Evolutionary conservation across 2,113 vertebrate genomes (phyloP).

Genomic region (Melanerpes formicivorus): DNA sequence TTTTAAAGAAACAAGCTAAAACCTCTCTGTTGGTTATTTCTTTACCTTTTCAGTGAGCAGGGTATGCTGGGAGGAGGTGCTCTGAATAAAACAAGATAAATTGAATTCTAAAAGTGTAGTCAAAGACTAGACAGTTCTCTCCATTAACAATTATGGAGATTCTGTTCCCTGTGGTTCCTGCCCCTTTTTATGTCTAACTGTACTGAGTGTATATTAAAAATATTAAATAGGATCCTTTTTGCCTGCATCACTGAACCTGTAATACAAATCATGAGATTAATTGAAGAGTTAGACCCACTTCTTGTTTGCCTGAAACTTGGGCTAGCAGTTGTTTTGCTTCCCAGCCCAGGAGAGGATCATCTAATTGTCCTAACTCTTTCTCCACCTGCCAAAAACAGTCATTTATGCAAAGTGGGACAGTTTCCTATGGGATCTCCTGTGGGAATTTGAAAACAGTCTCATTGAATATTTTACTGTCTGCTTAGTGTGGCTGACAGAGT

Average conservation of each 20-base stretch:
- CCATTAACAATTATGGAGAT: background rate
- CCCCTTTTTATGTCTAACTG: slow-evolving; percentile 19
- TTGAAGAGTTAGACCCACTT: background rate
- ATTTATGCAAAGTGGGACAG: slow-evolving; percentile 13
- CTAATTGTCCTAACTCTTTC: slow-evolving; percentile 30
- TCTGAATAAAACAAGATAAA: slow-evolving; percentile 2
- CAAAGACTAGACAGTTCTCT: slow-evolving; percentile 10
- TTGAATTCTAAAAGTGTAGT: background rate
- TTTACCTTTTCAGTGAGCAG: background rate
- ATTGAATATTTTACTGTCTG: background rate
- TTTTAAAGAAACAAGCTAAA: slow-evolving; percentile 54
- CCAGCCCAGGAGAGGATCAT: background rate
- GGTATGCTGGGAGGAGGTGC: background rate
- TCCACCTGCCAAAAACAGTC: slow-evolving; percentile 16
- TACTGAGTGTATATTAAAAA: slow-evolving; percentile 34
- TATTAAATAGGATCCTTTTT: slow-evolving; percentile 36
- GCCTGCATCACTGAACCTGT: background rate
- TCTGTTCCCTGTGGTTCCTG: background rate
- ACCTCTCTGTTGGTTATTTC: slow-evolving; percentile 20
- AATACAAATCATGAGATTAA: slow-evolving; percentile 41
- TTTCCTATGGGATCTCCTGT: slow-evolving; percentile 57
- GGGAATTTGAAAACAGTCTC: slow-evolving; percentile 11
- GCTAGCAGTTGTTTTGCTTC: background rate
- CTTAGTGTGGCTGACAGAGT: background rate
- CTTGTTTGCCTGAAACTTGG: slow-evolving; percentile 19